These are phyloP conservation scores for Halictus quadricinctus DNA, from an alignment of 2,888 invertebrate genomes.

Conservation along the genomic window DNA sequence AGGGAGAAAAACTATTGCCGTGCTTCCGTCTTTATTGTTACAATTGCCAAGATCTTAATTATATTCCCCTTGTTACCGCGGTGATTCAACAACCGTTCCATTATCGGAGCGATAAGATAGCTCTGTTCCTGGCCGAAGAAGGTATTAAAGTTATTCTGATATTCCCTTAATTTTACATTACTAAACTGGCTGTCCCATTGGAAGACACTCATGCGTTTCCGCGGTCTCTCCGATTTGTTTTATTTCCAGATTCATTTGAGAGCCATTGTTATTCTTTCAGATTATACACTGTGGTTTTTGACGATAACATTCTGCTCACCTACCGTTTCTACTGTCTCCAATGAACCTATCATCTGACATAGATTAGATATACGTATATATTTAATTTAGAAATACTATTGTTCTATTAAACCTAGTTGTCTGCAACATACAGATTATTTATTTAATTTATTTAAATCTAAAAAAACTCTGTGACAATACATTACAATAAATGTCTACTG, in stretches of 20 bases:
- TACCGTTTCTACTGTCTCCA: not conserved
- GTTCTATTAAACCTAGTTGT: not conserved
- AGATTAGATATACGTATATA: not conserved
- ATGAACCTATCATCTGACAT: not conserved
- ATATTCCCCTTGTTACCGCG: conserved; percentile 17
- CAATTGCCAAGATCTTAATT: conserved; percentile 38
- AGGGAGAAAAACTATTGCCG: conserved; percentile 23
- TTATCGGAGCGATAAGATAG: conserved; percentile 6
- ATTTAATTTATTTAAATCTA: not conserved
- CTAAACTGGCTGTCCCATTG: not conserved
- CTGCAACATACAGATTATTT: not conserved
- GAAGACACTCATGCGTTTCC: not conserved
- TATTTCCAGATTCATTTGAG: not conserved
- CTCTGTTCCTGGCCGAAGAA: not conserved
- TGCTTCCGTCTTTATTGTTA: conserved; percentile 26
- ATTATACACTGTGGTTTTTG: not conserved
- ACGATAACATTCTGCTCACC: not conserved
- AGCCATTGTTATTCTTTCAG: not conserved
- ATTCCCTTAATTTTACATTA: not conserved
- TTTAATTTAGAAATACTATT: not conserved
- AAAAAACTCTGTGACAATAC: no score
- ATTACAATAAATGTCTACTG: not conserved
- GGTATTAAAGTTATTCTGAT: conserved; percentile 8
- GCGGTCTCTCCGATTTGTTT: not conserved
- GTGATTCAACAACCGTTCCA: conserved; percentile 29